These are phyloP conservation scores for Pseudoatta argentina DNA, from an alignment of 1,140 invertebrate species.

Conservation along the genomic window DNA sequence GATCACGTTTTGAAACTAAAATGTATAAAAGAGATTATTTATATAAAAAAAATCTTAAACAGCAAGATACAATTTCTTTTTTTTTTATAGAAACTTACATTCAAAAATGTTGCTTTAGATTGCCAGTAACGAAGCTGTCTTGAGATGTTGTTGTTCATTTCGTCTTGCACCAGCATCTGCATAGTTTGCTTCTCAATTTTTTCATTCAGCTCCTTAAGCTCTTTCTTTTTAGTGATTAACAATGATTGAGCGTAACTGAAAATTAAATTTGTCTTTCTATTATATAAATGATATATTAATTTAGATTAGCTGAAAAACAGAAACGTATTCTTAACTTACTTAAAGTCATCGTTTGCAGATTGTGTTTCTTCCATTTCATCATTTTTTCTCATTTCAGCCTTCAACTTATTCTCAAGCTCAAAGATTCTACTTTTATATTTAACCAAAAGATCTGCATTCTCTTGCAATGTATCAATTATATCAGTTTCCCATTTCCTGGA, in stretches of 20 bases:
- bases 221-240: slow-evolving; percentile 76
- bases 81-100: slow-evolving; percentile 65
- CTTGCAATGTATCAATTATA: slow-evolving; percentile 63
- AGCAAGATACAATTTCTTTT: background rate
- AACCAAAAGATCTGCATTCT: slow-evolving; percentile 73
- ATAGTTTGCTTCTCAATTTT: slow-evolving; percentile 78
- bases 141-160: slow-evolving; percentile 72
- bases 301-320: slow-evolving; percentile 5
- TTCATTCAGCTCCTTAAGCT: slow-evolving; percentile 75
- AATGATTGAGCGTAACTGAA: slow-evolving; percentile 79
- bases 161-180: slow-evolving; percentile 76
- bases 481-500: slow-evolving; percentile 76
- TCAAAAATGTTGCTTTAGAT: slow-evolving; percentile 68
- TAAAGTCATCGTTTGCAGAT: slow-evolving; percentile 37
- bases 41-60: background rate
- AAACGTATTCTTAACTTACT: slow-evolving; percentile 47
- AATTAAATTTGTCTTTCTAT: slow-evolving; percentile 22
- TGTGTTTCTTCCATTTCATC: slow-evolving; percentile 54
- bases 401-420: slow-evolving; percentile 78
- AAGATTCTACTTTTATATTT: slow-evolving; percentile 77
- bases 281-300: slow-evolving; percentile 24
- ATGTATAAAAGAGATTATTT: background rate
- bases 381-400: slow-evolving; percentile 73
- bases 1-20: slow-evolving; percentile 57
- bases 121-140: slow-evolving; percentile 79